Percentiles rank a stretch among this genome's conserved stretches.
phyloP scores from a whole-genome alignment of 2,113 vertebrate genomes.

The Australoheros scitulus region DNA sequence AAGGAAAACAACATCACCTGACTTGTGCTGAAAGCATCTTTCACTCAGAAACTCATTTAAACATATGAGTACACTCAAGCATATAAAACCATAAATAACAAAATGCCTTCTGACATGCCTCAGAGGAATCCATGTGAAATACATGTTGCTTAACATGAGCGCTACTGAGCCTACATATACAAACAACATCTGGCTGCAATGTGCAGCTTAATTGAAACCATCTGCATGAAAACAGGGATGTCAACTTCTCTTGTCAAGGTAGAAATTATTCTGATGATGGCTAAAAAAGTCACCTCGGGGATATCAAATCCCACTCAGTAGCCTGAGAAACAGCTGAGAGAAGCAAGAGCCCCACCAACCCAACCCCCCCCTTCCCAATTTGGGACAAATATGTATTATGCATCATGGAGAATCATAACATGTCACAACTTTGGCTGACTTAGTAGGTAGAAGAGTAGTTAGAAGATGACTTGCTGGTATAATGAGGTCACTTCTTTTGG shows the following conservation, averaged over 20 bases:
- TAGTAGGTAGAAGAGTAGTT: conserved; percentile 47
- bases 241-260: conserved; percentile 34
- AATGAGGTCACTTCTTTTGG: conserved; percentile 67
- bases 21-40: not conserved
- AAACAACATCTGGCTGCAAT: conserved; percentile 57
- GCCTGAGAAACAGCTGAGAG: conserved; percentile 42
- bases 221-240: conserved; percentile 34
- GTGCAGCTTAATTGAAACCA: conserved; percentile 49
- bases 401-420: conserved; percentile 60
- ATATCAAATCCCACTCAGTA: conserved; percentile 27
- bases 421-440: conserved; percentile 62
- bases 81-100: conserved; percentile 23
- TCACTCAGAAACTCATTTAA: conserved; percentile 9
- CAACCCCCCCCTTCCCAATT: conserved; percentile 44
- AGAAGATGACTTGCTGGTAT: conserved; percentile 44
- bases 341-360: not conserved
- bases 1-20: not conserved
- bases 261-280: conserved; percentile 44
- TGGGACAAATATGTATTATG: conserved; percentile 69
- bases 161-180: not conserved
- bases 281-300: conserved; percentile 31
- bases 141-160: conserved; percentile 23
- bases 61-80: conserved; percentile 3
- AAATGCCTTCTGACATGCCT: conserved; percentile 36
- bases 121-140: conserved; percentile 12